phyloP scores from a whole-genome alignment of 2,113 vertebrate genomes.

The Picathartes gymnocephalus region DNA sequence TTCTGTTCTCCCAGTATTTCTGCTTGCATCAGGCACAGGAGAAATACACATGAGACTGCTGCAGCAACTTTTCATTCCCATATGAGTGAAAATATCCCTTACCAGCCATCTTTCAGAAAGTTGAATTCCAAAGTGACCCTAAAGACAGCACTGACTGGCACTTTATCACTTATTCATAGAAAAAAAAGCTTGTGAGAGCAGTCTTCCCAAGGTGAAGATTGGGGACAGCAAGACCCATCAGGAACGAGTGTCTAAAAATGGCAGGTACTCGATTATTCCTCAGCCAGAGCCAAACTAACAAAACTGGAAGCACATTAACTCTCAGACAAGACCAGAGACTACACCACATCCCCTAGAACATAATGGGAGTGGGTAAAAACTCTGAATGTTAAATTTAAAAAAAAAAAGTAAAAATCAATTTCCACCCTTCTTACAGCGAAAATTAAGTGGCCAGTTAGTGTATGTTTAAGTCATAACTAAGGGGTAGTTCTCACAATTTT shows the following conservation, averaged over 20 bases:
- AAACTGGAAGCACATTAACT: not conserved
- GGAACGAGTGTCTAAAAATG: not conserved
- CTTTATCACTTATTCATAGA: not conserved
- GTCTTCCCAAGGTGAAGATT: not conserved
- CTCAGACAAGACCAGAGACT: not conserved
- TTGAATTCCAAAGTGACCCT: not conserved
- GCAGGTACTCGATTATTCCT: not conserved
- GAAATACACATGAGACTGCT: not conserved
- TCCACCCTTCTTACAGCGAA: not conserved
- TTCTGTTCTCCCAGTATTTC: not conserved
- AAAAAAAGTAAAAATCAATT: not conserved
- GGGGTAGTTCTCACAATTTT: not conserved
- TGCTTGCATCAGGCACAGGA: not conserved
- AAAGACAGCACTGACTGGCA: not conserved
- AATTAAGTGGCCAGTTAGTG: not conserved
- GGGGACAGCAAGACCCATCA: not conserved
- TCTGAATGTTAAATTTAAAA: not conserved
- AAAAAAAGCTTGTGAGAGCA: not conserved
- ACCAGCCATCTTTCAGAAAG: not conserved
- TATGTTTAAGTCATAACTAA: not conserved
- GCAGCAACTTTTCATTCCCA: not conserved
- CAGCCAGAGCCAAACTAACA: not conserved
- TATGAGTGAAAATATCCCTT: not conserved
- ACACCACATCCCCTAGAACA: not conserved
- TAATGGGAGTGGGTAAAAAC: accelerated